Evolutionary conservation across 2,888 invertebrate species (phyloP).

Genomic region (Ennomos quercinarius): DNA sequence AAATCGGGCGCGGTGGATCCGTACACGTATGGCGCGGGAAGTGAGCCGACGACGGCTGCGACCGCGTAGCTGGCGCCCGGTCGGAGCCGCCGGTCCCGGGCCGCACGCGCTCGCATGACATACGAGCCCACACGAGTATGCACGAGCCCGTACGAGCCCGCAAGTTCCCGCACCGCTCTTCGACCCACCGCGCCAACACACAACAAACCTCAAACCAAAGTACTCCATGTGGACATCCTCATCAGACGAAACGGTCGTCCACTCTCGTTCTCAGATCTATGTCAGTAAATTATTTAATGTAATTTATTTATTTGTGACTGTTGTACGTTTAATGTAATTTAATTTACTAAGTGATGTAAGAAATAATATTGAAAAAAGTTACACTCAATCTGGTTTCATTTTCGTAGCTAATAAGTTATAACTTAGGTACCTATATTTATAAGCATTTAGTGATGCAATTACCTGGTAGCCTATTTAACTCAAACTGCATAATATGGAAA

Average conservation of each 20-base stretch:
- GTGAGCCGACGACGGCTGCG: slow-evolving; percentile 71
- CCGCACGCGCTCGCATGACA: neutral
- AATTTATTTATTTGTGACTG: slow-evolving; percentile 83
- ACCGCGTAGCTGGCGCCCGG: slow-evolving; percentile 55
- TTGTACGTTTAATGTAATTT: slow-evolving; percentile 75
- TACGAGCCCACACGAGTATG: slow-evolving; percentile 10
- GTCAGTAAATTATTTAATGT: slow-evolving; percentile 83
- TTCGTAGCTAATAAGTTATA: slow-evolving; percentile 16
- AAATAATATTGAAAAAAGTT: slow-evolving; percentile 62
- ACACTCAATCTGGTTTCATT: slow-evolving; percentile 70
- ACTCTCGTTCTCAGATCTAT: slow-evolving; percentile 74
- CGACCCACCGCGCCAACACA: slow-evolving; percentile 57
- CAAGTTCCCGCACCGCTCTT: slow-evolving; percentile 27
- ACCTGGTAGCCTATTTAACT: neutral
- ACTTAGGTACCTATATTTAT: too few species aligned
- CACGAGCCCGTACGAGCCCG: slow-evolving; percentile 16
- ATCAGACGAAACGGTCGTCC: slow-evolving; percentile 66
- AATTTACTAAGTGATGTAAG: slow-evolving; percentile 77
- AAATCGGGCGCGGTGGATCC: slow-evolving; percentile 84
- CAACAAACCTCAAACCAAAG: slow-evolving; percentile 81
- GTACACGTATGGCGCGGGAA: slow-evolving; percentile 75
- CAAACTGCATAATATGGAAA: neutral
- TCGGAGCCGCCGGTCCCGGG: slow-evolving; percentile 23
- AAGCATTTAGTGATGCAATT: neutral
- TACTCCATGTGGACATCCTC: slow-evolving; percentile 67